phyloP scores from a whole-genome alignment of 1,140 invertebrate species.

The Halictus rubicundus region DNA sequence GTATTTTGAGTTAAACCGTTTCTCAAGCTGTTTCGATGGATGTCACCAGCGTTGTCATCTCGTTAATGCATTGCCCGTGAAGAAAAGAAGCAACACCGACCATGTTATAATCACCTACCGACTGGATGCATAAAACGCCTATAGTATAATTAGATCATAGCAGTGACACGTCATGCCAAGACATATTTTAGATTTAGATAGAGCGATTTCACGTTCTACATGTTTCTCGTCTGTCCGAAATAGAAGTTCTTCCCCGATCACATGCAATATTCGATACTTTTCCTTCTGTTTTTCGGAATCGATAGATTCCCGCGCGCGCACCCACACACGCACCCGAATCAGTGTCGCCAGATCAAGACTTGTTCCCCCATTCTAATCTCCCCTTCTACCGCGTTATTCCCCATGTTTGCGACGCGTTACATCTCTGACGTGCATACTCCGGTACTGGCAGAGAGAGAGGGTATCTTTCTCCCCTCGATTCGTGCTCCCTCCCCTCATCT shows the following conservation, averaged over 20 bases:
- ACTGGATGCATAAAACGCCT: not conserved
- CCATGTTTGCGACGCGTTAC: too few relatives aligned
- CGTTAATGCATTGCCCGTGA: not conserved
- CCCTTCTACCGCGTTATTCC: too few relatives aligned
- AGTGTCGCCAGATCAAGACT: too few relatives aligned
- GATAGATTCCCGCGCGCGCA: not conserved
- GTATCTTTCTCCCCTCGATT: too few relatives aligned
- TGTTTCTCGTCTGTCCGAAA: not conserved
- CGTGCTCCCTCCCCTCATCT: too few relatives aligned
- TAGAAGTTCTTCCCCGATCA: not conserved
- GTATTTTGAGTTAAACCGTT: not conserved
- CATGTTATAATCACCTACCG: constrained; percentile 9
- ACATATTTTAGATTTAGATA: not conserved
- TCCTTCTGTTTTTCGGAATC: not conserved
- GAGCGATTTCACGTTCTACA: constrained; percentile 7
- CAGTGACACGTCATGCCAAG: not conserved
- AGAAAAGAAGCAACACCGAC: constrained; percentile 2
- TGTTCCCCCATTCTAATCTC: too few relatives aligned
- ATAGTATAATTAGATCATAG: not conserved
- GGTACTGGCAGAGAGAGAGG: too few relatives aligned
- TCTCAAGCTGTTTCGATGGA: not conserved
- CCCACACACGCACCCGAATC: not conserved
- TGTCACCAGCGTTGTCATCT: constrained; percentile 1
- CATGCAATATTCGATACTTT: not conserved
- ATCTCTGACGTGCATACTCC: too few relatives aligned